phyloP scores from a whole-genome alignment of 2,113 vertebrate genomes.

The Cavia porcellus region DNA sequence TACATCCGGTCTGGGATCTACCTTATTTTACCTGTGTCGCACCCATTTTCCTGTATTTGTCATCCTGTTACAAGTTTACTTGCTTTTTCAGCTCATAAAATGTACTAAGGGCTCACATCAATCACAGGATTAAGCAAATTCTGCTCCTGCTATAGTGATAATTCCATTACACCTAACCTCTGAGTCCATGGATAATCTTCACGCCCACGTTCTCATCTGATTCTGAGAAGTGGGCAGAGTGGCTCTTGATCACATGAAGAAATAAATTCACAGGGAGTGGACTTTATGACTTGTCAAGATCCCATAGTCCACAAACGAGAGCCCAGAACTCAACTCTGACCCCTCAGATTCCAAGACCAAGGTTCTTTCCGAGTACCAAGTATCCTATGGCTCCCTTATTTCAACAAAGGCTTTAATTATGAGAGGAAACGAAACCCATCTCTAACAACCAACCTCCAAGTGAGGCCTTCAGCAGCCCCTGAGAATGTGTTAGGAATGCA shows the following conservation, averaged over 20 bases:
- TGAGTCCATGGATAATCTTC: background rate
- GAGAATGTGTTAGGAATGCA: background rate
- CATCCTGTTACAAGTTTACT: conserved; percentile 3
- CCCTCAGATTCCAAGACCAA: background rate
- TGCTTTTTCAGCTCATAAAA: conserved; percentile 49
- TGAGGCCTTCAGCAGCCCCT: background rate
- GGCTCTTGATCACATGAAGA: background rate
- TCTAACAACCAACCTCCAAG: background rate
- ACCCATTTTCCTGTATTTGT: conserved; percentile 8
- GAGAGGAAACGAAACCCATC: background rate
- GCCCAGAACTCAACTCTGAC: background rate
- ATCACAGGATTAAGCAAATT: background rate
- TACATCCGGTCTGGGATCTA: background rate
- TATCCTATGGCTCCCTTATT: background rate
- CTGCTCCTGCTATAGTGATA: background rate
- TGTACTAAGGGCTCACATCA: background rate
- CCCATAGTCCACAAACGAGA: background rate
- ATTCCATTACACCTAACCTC: background rate
- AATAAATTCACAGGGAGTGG: background rate
- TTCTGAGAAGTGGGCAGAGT: background rate
- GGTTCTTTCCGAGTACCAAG: background rate
- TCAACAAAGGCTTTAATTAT: background rate
- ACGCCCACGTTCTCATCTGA: background rate
- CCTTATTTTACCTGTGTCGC: background rate
- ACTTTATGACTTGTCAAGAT: too few species aligned